Conservation (phyloP, 2,888 invertebrate genomes). For the Platycnemis pennipes region DNA sequence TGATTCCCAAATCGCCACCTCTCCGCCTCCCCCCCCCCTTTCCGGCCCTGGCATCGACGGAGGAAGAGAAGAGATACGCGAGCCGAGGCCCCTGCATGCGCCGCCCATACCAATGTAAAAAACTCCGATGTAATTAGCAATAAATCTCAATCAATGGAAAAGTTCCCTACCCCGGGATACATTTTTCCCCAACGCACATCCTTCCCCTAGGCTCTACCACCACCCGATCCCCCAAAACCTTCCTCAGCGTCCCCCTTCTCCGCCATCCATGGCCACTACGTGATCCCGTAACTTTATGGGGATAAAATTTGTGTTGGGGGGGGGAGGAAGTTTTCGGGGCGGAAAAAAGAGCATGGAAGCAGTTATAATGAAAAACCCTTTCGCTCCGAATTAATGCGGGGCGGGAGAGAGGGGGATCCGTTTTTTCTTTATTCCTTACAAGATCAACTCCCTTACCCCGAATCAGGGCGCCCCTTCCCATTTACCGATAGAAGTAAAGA, state of each 20-base stretch:
- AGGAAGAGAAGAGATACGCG: neutral
- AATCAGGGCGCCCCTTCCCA: neutral
- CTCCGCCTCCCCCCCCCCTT: neutral
- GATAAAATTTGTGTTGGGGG: constrained; percentile 1
- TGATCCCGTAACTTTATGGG: constrained; percentile 59
- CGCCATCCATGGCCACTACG: constrained; percentile 19
- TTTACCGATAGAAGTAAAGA: too few relatives aligned
- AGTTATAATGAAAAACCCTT: constrained; percentile 63
- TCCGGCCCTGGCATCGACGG: neutral
- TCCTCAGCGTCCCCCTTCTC: neutral
- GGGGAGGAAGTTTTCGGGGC: neutral
- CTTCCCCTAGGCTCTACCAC: neutral
- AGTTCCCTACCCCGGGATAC: constrained; percentile 22
- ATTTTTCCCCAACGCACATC: constrained; percentile 24
- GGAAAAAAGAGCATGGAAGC: constrained; percentile 6
- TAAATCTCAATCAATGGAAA: constrained; percentile 63
- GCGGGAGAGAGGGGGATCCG: neutral
- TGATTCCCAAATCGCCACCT: neutral
- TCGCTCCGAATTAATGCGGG: constrained; percentile 19
- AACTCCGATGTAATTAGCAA: constrained; percentile 45
- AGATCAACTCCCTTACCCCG: neutral
- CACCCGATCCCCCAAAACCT: neutral
- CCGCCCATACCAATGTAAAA: constrained; percentile 20
- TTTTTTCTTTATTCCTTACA: neutral
- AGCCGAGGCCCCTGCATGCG: neutral